Evolutionary conservation across 2,797 vertebrate species (phyloP), one percentile per base, ranked within the genome.

Genomic region (Neopelma chrysocephalum): DNA sequence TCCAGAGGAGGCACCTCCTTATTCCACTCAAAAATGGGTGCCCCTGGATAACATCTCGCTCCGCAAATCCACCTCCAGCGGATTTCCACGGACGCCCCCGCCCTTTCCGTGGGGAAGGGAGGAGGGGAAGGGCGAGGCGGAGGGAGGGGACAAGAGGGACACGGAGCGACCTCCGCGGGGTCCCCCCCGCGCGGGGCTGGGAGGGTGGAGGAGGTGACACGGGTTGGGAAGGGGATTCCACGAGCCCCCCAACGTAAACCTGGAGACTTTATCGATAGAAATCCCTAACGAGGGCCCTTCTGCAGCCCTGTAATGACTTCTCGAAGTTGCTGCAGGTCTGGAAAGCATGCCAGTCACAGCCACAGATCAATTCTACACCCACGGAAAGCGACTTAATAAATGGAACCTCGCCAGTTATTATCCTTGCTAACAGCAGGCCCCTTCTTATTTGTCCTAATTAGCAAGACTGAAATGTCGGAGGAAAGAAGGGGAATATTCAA

Each of bases 371-470:
- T 97, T 94, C 93, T 83, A 92, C 96, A 93, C 96, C 97, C 93
- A 97, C 90, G 69, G 95, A 97, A 95, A 95, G 96, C 65, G 96
- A 95, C 96, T 97, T 97, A 97, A 97, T 98, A 97, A 97, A 97
- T 96, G 96, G 94, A 70, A 92, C 70, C 93, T 94, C 83, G 84
- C 96, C 94, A 95, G 88, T 96, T 97, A 97, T 96, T 96, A 96
- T 96, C 96, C 91, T 90, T 75, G 89, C 94, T 92, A 96, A 94
- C 96, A 96, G 95, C 95, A 96, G 94, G 93, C 40, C 96, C 92
- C 87, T 96, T 96, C 95, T 96, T 93, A 97, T 97, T 97, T 95
- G 93, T 96, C 95, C 96, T 97, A 97, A 97, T 97, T 97, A 97
- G 94, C 93, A 57, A 85, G 92, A 93, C 93, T 85, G 92, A 91